These are phyloP conservation scores for Labroides dimidiatus DNA, from an alignment of 2,797 vertebrate genomes.

Conservation along the genomic window DNA sequence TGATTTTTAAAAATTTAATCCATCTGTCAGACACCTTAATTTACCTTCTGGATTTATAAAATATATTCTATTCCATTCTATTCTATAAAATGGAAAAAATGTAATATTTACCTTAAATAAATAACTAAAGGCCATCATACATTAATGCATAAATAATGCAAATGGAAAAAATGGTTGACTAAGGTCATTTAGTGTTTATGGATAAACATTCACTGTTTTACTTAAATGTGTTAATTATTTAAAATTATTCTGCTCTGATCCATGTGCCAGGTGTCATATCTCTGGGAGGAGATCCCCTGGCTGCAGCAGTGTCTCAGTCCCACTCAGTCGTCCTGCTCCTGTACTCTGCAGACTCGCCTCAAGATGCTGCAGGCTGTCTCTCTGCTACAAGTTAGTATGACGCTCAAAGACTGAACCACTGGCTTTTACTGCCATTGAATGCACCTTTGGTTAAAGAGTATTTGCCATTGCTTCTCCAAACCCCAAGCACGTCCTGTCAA, in stretches of 20 bases:
- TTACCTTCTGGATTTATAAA: no score
- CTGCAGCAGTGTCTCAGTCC: constrained; percentile 89
- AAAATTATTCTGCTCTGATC: not conserved
- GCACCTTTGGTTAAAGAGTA: no score
- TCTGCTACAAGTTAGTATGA: constrained; percentile 85
- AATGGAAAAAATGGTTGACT: not conserved
- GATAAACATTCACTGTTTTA: not conserved
- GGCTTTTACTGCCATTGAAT: no score
- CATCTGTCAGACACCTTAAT: no score
- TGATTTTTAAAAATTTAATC: no score
- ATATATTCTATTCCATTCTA: no score
- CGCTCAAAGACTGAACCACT: not conserved
- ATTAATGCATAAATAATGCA: not conserved
- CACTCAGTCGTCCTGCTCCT: constrained; percentile 90
- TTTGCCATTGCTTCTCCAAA: no score
- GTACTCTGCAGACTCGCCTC: constrained; percentile 90
- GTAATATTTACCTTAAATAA: no score
- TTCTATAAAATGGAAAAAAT: not conserved
- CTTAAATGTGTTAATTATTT: not conserved
- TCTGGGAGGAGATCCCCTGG: constrained; percentile 93
- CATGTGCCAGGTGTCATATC: constrained; percentile 85
- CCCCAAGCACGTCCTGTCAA: no score
- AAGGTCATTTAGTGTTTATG: not conserved
- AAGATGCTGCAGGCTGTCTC: constrained; percentile 92
- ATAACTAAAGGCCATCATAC: not conserved